Base-by-base conservation (phyloP, 2,113 vertebrate species). In the Oxygymnocypris stewartii region DNA sequence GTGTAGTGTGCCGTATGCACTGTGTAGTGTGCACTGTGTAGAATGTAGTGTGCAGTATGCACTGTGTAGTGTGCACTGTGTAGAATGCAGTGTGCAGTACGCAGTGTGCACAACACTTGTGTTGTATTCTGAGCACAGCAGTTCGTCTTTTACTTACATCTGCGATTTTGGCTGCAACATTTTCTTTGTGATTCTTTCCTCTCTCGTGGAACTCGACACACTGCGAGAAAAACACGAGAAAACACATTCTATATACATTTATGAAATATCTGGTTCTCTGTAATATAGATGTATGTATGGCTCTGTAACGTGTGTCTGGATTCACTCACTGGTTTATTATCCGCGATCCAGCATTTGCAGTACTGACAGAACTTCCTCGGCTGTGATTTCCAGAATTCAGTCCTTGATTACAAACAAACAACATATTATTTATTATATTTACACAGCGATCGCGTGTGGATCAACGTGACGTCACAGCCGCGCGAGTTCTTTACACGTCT, bases 271-370 rank as follows among this genome's bases (percentile, higher is more conserved):
- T 4, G 47, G 47, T 11, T 49, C 4, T 37, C 37, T 37, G 37
- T 37, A 37, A 4, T 37, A 37, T 37, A 37, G 28, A 31, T 37
- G 4, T 37, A 37, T 37, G 11, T 11, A 44, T 11, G 11, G 47
- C 51, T 2, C 54, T 20, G 49, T 51, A 2, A 16, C 6, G 51
- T 54, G 51, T 54, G 51, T 18, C 51, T 59, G 57, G 20, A 4
- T 14, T 12, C 6, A 94, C 97, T 86, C 95, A 99, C 98, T 90
- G 97, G 98, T 89, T 98, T 98, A 89, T 99, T 99, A 93, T 99
- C 98, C 3, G 98, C 97, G 92, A 99, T 99, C 98, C 98, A 99
- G 90, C 98, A 99, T 92, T 99, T 99, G 94, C 98, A 99, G 92
- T 99, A 99, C 91, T 97, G 96, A 77, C 98, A 99, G 93, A 99